Percentiles rank a stretch among this genome's conserved stretches.
Evolutionary conservation across 2,797 vertebrate species (phyloP).

Genomic region (Rhynchotus rufescens): DNA sequence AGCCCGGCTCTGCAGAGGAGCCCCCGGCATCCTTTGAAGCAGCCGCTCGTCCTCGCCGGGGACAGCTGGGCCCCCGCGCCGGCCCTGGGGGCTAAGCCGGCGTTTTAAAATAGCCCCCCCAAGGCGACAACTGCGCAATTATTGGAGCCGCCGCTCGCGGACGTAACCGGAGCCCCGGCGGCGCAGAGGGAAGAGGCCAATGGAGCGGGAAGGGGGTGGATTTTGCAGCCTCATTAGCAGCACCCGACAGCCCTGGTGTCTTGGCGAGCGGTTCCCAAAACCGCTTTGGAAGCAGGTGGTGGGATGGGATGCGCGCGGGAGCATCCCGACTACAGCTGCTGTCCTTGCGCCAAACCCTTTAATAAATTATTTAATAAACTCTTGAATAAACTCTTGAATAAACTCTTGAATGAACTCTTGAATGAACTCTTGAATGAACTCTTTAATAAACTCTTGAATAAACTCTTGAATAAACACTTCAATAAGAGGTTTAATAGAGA

Average conservation of each 20-base stretch:
- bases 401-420: no score
- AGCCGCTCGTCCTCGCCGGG: background rate
- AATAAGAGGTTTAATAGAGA: no score
- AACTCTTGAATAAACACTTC: no score
- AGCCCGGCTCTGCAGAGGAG: conserved; percentile 8
- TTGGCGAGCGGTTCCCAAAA: background rate
- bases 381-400: no score
- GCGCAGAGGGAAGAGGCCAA: background rate
- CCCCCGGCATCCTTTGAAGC: conserved; percentile 54
- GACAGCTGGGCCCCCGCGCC: conserved; percentile 72
- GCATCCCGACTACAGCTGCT: no score
- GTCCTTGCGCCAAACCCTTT: no score
- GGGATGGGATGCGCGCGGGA: no score
- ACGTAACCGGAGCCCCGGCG: conserved; percentile 42
- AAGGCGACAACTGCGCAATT: conserved; percentile 75
- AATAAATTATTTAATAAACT: no score
- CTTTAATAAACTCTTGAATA: no score
- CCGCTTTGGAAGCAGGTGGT: no score
- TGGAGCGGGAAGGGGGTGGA: background rate
- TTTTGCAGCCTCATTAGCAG: background rate
- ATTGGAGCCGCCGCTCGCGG: conserved; percentile 59
- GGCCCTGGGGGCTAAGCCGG: conserved; percentile 54
- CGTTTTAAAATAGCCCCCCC: conserved; percentile 74
- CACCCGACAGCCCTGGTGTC: background rate
- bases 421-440: no score